These are phyloP conservation scores for Lasioglossum baleicum DNA, from an alignment of 1,140 invertebrate genomes.

Conservation along the genomic window DNA sequence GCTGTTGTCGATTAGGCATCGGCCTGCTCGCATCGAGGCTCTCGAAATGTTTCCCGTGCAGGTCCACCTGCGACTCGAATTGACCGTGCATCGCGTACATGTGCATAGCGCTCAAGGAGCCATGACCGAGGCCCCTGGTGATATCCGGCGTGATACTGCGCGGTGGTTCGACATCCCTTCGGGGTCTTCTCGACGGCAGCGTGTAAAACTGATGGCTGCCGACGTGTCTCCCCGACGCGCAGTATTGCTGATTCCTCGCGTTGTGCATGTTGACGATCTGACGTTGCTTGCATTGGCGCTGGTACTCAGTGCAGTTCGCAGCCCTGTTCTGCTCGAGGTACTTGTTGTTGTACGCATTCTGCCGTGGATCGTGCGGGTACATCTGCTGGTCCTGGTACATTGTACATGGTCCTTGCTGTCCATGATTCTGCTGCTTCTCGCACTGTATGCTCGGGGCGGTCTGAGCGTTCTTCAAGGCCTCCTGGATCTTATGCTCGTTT, in stretches of 20 bases:
- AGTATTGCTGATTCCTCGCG: conserved; percentile 63
- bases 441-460: conserved; percentile 18
- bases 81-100: conserved; percentile 70
- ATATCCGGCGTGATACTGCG: conserved; percentile 82
- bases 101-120: conserved; percentile 70
- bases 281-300: conserved; percentile 49
- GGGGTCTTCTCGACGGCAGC: conserved; percentile 71
- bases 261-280: conserved; percentile 56
- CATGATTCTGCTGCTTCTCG: conserved; percentile 36
- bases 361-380: conserved; percentile 13
- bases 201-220: conserved; percentile 72
- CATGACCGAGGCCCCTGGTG: conserved; percentile 77
- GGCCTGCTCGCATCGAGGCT: conserved; percentile 47
- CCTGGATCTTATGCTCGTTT: conserved; percentile 59
- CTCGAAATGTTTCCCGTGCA: conserved; percentile 28
- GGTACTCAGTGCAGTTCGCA: conserved; percentile 55
- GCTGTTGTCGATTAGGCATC: conserved; percentile 58
- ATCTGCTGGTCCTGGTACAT: background rate
- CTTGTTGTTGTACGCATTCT: conserved; percentile 35
- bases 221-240: conserved; percentile 38
- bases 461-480: conserved; percentile 49
- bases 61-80: conserved; percentile 19
- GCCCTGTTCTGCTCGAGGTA: conserved; percentile 40
- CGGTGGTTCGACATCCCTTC: conserved; percentile 75
- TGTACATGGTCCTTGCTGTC: background rate